These are phyloP conservation scores for Stigmatopora argus DNA, from an alignment of 2,113 vertebrate species.

Conservation along the genomic window DNA sequence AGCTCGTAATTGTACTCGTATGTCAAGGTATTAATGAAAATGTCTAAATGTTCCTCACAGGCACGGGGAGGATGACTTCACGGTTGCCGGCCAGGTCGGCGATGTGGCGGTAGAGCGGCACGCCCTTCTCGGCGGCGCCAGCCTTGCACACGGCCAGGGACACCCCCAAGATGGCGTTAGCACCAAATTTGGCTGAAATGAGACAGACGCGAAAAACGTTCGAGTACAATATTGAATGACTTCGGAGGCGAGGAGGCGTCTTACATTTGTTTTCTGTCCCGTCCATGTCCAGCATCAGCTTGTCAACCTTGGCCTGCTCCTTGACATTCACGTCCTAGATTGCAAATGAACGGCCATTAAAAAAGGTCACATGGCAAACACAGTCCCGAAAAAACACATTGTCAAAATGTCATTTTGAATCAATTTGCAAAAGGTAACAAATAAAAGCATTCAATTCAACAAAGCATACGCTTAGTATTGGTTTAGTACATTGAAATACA, in stretches of 20 bases:
- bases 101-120: conserved; percentile 93
- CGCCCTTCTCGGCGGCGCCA: conserved; percentile 92
- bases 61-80: conserved; percentile 92
- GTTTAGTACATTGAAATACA: too few relatives aligned
- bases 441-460: too few relatives aligned
- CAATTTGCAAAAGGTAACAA: too few relatives aligned
- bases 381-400: too few relatives aligned
- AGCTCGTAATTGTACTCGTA: too few relatives aligned
- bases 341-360: conserved; percentile 4
- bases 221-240: too few relatives aligned
- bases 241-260: conserved; percentile 27
- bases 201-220: neutral
- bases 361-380: neutral
- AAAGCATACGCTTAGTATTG: neutral
- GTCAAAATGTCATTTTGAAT: too few relatives aligned
- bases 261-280: conserved; percentile 97
- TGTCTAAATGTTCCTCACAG: conserved; percentile 64
- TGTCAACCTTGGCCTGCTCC: conserved; percentile 92
- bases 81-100: conserved; percentile 90
- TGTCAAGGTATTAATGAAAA: too few relatives aligned
- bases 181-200: conserved; percentile 89
- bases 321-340: conserved; percentile 80
- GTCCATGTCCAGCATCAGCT: conserved; percentile 98
- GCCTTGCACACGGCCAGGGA: conserved; percentile 98
- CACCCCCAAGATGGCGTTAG: conserved; percentile 93